Conservation (phyloP, 2,888 invertebrate species). For the Harmothoe impar region DNA sequence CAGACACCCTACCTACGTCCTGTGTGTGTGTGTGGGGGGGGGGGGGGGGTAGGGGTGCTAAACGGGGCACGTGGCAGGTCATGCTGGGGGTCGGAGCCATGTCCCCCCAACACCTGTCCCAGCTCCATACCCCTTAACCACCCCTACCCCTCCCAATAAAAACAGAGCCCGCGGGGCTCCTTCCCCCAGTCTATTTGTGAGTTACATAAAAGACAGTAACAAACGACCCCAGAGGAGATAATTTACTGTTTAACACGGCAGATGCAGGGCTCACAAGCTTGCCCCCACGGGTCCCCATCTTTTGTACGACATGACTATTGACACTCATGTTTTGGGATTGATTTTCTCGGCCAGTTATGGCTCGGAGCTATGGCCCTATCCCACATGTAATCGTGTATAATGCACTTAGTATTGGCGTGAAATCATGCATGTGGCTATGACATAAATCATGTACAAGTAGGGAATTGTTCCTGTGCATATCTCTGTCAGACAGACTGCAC, state of each 20-base stretch:
- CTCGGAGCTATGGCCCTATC: neutral
- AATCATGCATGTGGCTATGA: neutral
- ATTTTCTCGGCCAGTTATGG: slow-evolving; percentile 11
- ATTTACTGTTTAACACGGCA: slow-evolving; percentile 51
- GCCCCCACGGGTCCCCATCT: neutral
- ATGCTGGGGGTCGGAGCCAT: neutral
- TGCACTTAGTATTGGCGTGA: neutral
- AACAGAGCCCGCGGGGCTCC: slow-evolving; percentile 5
- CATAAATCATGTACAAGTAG: slow-evolving; percentile 14
- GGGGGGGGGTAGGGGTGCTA: neutral
- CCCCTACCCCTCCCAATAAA: slow-evolving; percentile 44
- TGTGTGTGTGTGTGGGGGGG: too few species aligned
- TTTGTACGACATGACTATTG: slow-evolving; percentile 9
- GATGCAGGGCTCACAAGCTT: slow-evolving; percentile 51
- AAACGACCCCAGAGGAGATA: slow-evolving; percentile 24
- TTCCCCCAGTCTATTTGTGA: neutral
- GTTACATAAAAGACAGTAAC: slow-evolving; percentile 48
- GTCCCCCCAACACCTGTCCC: slow-evolving; percentile 38
- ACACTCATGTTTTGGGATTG: slow-evolving; percentile 31
- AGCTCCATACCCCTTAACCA: neutral
- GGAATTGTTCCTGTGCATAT: neutral
- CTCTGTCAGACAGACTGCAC: neutral
- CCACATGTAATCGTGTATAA: slow-evolving; percentile 21
- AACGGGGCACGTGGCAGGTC: slow-evolving; percentile 21
- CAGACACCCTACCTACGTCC: too few species aligned